Base-by-base conservation (phyloP, 2,797 vertebrate genomes). In the Merluccius polli region DNA sequence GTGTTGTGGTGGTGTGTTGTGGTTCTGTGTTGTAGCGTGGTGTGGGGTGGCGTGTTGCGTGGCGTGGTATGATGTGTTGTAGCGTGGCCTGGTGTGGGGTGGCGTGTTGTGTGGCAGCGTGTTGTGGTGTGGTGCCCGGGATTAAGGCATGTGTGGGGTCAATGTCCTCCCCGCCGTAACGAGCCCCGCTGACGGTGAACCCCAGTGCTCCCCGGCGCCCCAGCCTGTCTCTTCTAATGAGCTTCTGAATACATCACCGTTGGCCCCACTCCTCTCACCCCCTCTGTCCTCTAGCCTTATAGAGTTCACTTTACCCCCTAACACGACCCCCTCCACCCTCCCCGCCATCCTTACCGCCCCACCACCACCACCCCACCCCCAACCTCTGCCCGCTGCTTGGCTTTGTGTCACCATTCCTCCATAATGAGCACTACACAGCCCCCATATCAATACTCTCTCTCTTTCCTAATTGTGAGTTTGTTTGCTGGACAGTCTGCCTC, bases 151-250 rank as follows among this genome's bases (percentile, higher is more conserved):
- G 87, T 88, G 87, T 87, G 85, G 86, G 88, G 88, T 92, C 88
- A 85, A 75, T 84, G 90, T 80, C 83, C 83, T 91, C 89, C 87
- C 90, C 90, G 85, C 86, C 85, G 91, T 95, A 94, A 95, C 94
- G 93, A 94, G 93, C 86, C 89, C 90, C 89, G 83, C 87, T 91
- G 91, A 92, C 87, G 87, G 81, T 90, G 88, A 90, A 86, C 91
- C 90, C 87, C 83, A 86, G 8, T 90, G 91, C 81, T 90, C 89
- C 86, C 87, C 83, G 70, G 79, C 86, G 90, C 85, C 83, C 84
- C 71, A 70, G 85, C 87, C 91, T 93, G 91, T 92, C 92, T 90
- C 83, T 80, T 76, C 90, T 95, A 95, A 95, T 94, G 93, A 95
- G 94, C 89, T 87, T 87, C 91, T 90, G 93, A 92, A 93, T 94